Conservation (phyloP, 2,888 invertebrate genomes). For the Myopa tessellatipennis region DNA sequence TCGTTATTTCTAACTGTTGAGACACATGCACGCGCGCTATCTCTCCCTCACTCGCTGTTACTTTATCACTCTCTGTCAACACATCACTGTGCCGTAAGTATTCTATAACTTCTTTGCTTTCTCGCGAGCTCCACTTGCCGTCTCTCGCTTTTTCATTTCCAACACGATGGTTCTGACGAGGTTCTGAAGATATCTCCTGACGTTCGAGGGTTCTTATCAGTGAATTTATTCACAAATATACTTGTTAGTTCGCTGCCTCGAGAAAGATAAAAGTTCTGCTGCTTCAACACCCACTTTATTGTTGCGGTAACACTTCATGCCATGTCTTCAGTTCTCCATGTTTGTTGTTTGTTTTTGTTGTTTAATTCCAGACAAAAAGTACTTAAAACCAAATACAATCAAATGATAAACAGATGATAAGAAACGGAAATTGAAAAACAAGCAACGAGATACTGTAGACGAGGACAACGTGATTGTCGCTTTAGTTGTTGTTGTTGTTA, state of each 20-base stretch:
- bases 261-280: not conserved
- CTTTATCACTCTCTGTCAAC: not conserved
- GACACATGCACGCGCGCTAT: not conserved
- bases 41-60: not conserved
- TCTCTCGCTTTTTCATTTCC: not conserved
- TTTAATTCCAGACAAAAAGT: no score
- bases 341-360: not conserved
- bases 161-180: not conserved
- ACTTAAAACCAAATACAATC: no score
- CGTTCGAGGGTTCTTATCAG: constrained; percentile 9
- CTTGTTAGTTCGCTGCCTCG: not conserved
- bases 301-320: not conserved
- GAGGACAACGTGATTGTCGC: no score
- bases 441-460: no score
- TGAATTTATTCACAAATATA: not conserved
- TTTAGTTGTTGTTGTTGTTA: no score
- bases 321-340: not conserved
- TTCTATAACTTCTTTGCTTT: not conserved
- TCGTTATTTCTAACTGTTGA: not conserved
- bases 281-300: not conserved
- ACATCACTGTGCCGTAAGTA: not conserved
- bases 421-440: no score
- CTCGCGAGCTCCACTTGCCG: not conserved
- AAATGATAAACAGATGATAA: no score
- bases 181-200: no score